Conservation (phyloP, 2,888 invertebrate species). For the Coelinius sp. region DNA sequence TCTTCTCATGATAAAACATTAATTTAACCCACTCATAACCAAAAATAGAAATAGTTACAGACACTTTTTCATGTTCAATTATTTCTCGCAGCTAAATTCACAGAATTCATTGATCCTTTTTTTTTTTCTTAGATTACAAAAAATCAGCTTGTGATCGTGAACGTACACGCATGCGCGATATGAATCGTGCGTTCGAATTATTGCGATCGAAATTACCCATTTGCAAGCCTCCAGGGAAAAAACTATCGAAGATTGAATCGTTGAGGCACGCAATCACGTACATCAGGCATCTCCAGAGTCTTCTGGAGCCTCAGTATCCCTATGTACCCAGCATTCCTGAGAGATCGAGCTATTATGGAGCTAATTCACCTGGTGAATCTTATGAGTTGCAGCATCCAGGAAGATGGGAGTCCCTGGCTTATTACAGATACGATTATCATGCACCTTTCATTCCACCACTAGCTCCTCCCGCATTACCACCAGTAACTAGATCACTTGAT, state of each 20-base stretch:
- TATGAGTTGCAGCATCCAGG: slow-evolving; percentile 60
- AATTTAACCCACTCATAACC: neutral
- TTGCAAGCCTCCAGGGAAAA: slow-evolving; percentile 86
- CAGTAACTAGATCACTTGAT: neutral
- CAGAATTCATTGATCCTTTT: neutral
- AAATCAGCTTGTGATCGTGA: slow-evolving; percentile 89
- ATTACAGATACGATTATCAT: slow-evolving; percentile 67
- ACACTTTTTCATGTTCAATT: neutral
- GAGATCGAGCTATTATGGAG: slow-evolving; percentile 53
- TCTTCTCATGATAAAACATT: neutral
- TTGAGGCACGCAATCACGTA: slow-evolving; percentile 85
- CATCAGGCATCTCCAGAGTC: slow-evolving; percentile 80
- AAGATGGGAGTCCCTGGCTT: slow-evolving; percentile 66
- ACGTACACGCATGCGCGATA: slow-evolving; percentile 87
- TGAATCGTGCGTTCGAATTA: slow-evolving; percentile 87
- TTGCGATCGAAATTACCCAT: slow-evolving; percentile 82
- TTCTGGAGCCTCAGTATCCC: slow-evolving; percentile 70
- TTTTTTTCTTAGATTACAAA: slow-evolving; percentile 78
- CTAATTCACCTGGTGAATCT: slow-evolving; percentile 42
- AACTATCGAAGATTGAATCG: slow-evolving; percentile 88
- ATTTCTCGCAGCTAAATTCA: neutral
- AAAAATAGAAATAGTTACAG: neutral
- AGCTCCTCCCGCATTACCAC: slow-evolving; percentile 46
- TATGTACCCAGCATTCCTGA: slow-evolving; percentile 56
- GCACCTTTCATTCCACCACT: slow-evolving; percentile 54